A percentile compares a stretch with the other conserved stretches of the same genome.
Evolutionary conservation across 1,140 invertebrate genomes (phyloP).

Genomic region (Trinorchestia longiramus): DNA sequence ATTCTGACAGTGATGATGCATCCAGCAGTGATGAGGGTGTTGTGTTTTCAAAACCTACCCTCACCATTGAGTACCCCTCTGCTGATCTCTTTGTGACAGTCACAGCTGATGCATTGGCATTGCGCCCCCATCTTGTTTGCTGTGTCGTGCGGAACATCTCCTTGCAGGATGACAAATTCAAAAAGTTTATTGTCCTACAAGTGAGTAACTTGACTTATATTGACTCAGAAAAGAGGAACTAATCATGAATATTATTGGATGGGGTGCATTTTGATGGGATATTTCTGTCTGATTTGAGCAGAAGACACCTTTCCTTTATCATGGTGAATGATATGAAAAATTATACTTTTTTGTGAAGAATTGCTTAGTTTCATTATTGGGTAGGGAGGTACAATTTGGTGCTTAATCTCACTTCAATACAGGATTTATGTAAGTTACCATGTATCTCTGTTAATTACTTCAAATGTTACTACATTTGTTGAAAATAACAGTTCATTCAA

Average conservation of each 20-base stretch:
- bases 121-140: constrained; percentile 80
- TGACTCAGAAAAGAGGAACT: neutral
- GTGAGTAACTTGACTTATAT: constrained; percentile 67
- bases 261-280: neutral
- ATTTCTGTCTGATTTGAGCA: too few species aligned
- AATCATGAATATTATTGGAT: neutral
- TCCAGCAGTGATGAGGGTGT: constrained; percentile 13
- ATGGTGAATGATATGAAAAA: neutral
- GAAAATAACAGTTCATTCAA: too few species aligned
- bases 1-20: neutral
- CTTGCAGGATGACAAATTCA: constrained; percentile 78
- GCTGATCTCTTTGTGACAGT: constrained; percentile 71
- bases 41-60: constrained; percentile 7
- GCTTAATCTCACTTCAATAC: neutral
- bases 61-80: constrained; percentile 30
- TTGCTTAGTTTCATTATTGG: neutral
- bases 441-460: too few species aligned
- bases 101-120: constrained; percentile 73
- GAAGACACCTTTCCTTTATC: neutral
- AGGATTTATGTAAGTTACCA: neutral
- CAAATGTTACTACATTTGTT: too few species aligned
- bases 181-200: constrained; percentile 84
- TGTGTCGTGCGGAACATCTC: constrained; percentile 79
- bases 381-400: neutral
- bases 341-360: neutral